Base-by-base conservation (phyloP, 2,113 vertebrate species). In the Lampris megalopsis region DNA sequence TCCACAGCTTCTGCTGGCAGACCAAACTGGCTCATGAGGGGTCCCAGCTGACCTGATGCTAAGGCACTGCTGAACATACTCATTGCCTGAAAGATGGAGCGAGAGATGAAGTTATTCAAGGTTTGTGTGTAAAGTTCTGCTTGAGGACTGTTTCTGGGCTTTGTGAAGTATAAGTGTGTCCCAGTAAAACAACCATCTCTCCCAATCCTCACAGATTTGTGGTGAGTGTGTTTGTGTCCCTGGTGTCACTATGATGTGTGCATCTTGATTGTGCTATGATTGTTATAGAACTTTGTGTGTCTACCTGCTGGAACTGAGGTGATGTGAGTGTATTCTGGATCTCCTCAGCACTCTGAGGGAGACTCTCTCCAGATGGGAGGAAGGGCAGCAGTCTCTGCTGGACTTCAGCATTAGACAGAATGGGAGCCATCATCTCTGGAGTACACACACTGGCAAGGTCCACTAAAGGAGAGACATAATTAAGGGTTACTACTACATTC, bases 1-100 rank as follows among this genome's bases (percentile, higher is more conserved):
- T 99, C 97, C 83, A 99, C 97, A 0, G 98, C 98, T 75, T 97
- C 97, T 0, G 96, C 86, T 0, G 98, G 97, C 77, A 99, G 90
- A 35, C 97, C 98, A 13, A 99, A 99, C 94, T 99, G 98, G 71
- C 93, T 98, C 97, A 99, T 96, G 10, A 99, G 95, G 0, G 98
- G 98, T 0, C 98, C 98, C 45, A 99, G 95, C 92, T 99, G 98
- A 66, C 98, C 98, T 0, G 97, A 99, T 50, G 97, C 97, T 86
- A 99, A 89, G 58, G 98, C 98, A 6, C 98, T 97, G 71, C 97
- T 99, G 95, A 99, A 99, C 98, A 98, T 97, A 66, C 97, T 97
- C 94, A 99, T 94, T 1, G 97, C 96, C 98, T 99, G 89, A 0
- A 42, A 61, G 42, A 9, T 35, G 40, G 5, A 61, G 36, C 9